Base-by-base conservation (phyloP, 2,797 vertebrate species). In the Cynopterus sphinx region DNA sequence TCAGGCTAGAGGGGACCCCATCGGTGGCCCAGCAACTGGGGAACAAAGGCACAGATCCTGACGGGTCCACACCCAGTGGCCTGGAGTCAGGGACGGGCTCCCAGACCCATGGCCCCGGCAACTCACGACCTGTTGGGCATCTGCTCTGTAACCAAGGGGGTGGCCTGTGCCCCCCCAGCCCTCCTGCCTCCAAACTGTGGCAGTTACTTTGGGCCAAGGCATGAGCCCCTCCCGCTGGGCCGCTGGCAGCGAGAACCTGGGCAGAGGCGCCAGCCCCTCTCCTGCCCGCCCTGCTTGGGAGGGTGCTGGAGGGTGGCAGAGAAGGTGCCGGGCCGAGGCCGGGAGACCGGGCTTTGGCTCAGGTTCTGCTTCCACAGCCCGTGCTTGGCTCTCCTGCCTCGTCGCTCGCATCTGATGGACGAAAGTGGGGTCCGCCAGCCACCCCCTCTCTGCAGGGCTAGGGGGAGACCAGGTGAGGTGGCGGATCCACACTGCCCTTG, bases 1-100 rank as follows among this genome's bases (percentile, higher is more conserved):
- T 65, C 11, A 16, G n/a, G 3, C 49, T 31, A 46, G 5, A 28
- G 2, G 22, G 51, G 73, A 24, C 43, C 26, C n/a, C 10, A 0
- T 65, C 70, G 1, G 5, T 1, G 3, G 28, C 6, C 39, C 41
- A 28, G 70, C 15, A 28, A 39, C 36, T 19, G 5, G 67, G 49
- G 51, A 43, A 65, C 24, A 31, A 65, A 70, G 13, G 19, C 9
- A 1, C 24, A 16, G 6, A n/a, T 6, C 33, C 73, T 67, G 75
- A 83, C 43, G 4, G 68, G 21, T 21, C 21, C 5, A 2, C 33
- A 5, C 26, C 1, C 0, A 2, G 22, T 39, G 0, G 43, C 33
- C 65, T 63, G 84, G 43, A 79, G 26, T 21, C 28, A 22, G 8
- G 63, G 31, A 2, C 0, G 5, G 49, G 73, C 6, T 61, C 21